Conservation (phyloP, 2,797 vertebrate species). For the Xyrichtys novacula region DNA sequence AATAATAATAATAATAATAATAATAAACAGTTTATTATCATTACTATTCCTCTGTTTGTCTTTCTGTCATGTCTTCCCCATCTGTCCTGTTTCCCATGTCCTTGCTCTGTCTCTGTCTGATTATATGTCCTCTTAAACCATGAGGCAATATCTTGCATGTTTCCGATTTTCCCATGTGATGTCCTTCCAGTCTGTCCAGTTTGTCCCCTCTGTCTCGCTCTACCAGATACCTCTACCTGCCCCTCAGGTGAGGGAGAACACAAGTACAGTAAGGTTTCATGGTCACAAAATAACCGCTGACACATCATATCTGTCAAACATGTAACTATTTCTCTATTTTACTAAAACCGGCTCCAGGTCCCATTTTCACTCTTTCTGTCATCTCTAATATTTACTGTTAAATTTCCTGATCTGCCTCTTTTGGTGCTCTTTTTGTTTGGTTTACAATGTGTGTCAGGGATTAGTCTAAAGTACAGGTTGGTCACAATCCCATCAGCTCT, state of each 20-base stretch:
- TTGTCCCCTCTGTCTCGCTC: slow-evolving; percentile 65
- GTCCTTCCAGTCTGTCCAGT: slow-evolving; percentile 66
- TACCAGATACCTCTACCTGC: slow-evolving; percentile 75
- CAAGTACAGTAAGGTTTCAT: neutral
- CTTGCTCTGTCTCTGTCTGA: slow-evolving; percentile 39
- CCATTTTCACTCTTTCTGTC: neutral
- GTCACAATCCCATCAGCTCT: slow-evolving; percentile 52
- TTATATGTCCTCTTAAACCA: slow-evolving; percentile 36
- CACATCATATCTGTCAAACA: neutral
- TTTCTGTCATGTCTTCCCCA: slow-evolving; percentile 18
- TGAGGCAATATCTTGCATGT: slow-evolving; percentile 48
- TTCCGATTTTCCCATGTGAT: slow-evolving; percentile 48
- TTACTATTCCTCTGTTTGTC: neutral
- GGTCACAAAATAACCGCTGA: slow-evolving; percentile 31
- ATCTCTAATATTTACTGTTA: neutral
- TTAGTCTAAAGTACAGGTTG: slow-evolving; percentile 54
- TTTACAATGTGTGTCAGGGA: slow-evolving; percentile 33
- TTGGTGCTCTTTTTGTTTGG: slow-evolving; percentile 12
- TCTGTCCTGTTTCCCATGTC: slow-evolving; percentile 34
- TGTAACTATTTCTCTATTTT: neutral
- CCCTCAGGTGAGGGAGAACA: slow-evolving; percentile 79
- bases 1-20: too few relatives aligned
- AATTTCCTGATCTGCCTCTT: neutral
- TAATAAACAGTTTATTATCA: neutral
- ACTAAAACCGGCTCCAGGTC: neutral